These are phyloP conservation scores for Osedax fenrisi DNA, from an alignment of 2,888 invertebrate species.

Conservation along the genomic window DNA sequence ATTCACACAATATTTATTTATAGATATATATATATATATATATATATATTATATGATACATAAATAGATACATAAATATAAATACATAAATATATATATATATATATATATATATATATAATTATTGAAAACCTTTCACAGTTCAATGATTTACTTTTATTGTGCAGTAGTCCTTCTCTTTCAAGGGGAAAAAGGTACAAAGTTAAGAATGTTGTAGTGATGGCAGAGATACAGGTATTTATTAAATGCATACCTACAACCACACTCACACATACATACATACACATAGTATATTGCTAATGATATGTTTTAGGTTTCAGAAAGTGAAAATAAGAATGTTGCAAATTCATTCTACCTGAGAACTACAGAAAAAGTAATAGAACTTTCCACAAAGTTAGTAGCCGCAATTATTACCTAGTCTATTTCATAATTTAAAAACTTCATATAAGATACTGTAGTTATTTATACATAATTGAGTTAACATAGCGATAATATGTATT, in stretches of 20 bases:
- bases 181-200: slow-evolving; percentile 5
- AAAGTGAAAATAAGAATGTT: slow-evolving; percentile 6
- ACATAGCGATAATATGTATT: too few relatives aligned
- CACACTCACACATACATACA: too few relatives aligned
- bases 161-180: slow-evolving; percentile 15
- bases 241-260: too few relatives aligned
- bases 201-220: slow-evolving; percentile 1
- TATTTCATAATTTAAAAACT: too few relatives aligned
- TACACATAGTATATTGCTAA: too few relatives aligned
- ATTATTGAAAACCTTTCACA: neutral
- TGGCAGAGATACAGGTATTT: slow-evolving; percentile 11
- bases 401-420: too few relatives aligned
- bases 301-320: slow-evolving; percentile 14
- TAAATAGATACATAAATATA: neutral
- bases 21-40: neutral
- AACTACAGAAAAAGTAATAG: slow-evolving; percentile 10
- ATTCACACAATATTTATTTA: neutral
- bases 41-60: neutral
- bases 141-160: slow-evolving; percentile 17
- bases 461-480: too few relatives aligned
- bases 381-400: slow-evolving; percentile 8
- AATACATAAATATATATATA: neutral
- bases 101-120: neutral
- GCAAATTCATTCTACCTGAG: slow-evolving; percentile 15
- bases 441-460: too few relatives aligned